These are phyloP conservation scores for Triops longicaudatus DNA, from an alignment of 1,140 invertebrate genomes.

Conservation along the genomic window DNA sequence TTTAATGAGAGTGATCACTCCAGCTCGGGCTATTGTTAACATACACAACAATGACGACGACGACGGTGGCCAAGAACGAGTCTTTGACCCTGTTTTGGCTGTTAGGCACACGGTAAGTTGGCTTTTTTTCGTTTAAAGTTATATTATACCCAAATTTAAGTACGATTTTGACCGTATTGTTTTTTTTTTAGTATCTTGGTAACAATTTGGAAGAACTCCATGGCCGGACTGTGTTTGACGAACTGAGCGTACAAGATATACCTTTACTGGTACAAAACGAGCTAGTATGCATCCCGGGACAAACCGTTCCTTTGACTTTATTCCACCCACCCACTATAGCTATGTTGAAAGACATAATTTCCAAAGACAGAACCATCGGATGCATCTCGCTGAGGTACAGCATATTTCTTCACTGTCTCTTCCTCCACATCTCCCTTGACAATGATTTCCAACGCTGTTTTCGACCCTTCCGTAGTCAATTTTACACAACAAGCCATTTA, in stretches of 20 bases:
- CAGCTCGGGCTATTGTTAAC: not conserved
- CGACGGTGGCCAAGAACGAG: not conserved
- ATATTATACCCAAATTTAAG: no score
- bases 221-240: slow-evolving; percentile 53
- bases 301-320: slow-evolving; percentile 61
- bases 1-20: not conserved
- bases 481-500: no score
- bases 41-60: not conserved
- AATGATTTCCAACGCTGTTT: no score
- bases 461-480: no score
- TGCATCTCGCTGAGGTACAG: slow-evolving; percentile 45
- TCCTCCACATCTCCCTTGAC: no score
- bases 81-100: not conserved
- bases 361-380: slow-evolving; percentile 53
- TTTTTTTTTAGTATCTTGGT: slow-evolving; percentile 51
- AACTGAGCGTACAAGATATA: slow-evolving; percentile 42
- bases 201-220: slow-evolving; percentile 51
- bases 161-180: no score
- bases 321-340: slow-evolving; percentile 45
- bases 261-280: slow-evolving; percentile 52
- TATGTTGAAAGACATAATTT: slow-evolving; percentile 49
- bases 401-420: not conserved
- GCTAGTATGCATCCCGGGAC: slow-evolving; percentile 59
- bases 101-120: not conserved
- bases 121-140: not conserved